Percentiles rank a stretch among this genome's conserved stretches.
Conservation (phyloP, 1,140 invertebrate species). For the Danaus melanippus region DNA sequence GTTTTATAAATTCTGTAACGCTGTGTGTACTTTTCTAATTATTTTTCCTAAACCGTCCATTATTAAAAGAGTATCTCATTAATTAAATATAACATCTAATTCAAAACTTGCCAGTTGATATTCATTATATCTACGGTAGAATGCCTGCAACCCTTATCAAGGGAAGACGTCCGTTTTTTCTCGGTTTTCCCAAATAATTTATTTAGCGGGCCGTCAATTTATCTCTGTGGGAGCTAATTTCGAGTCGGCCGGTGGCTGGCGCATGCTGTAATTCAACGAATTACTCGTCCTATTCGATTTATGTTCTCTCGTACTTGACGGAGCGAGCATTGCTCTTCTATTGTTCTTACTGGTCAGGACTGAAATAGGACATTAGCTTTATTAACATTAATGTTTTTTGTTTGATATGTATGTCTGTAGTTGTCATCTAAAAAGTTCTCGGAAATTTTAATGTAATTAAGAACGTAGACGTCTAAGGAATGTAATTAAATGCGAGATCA, state of each 20-base stretch:
- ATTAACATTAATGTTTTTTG: too few relatives aligned
- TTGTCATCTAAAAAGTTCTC: too few relatives aligned
- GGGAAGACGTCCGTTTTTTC: constrained; percentile 69
- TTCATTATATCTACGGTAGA: constrained; percentile 60
- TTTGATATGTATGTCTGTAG: too few relatives aligned
- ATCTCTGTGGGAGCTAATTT: constrained; percentile 70
- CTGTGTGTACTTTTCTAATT: too few relatives aligned
- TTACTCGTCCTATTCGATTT: constrained; percentile 66
- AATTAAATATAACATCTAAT: constrained; percentile 17
- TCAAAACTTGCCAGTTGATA: constrained; percentile 44
- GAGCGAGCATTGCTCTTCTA: constrained; percentile 56
- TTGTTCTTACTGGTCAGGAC: constrained; percentile 57
- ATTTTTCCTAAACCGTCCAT: too few relatives aligned
- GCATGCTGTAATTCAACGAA: constrained; percentile 72
- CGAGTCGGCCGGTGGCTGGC: constrained; percentile 63
- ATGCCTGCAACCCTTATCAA: constrained; percentile 67
- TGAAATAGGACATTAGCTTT: constrained; percentile 33
- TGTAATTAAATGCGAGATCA: too few relatives aligned
- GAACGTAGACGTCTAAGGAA: too few relatives aligned
- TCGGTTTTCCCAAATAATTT: constrained; percentile 72
- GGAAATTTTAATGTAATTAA: too few relatives aligned
- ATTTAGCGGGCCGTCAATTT: constrained; percentile 70
- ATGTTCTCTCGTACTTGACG: constrained; percentile 63
- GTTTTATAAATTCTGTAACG: too few relatives aligned
- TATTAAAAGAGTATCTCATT: constrained; percentile 14